Evolutionary conservation across 2,888 invertebrate species (phyloP).

Genomic region (Acronicta leporina): DNA sequence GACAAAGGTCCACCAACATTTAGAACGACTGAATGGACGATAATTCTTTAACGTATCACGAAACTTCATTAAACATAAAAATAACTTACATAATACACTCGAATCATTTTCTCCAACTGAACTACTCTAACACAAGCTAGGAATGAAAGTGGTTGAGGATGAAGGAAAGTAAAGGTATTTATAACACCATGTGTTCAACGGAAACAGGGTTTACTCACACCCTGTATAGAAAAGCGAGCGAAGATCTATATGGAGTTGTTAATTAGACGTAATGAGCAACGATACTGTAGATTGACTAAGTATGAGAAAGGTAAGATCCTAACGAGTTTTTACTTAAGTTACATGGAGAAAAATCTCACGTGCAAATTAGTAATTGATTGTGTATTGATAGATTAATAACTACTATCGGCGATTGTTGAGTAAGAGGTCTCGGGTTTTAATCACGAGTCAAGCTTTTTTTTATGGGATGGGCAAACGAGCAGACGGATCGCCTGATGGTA

Average conservation of each 20-base stretch:
- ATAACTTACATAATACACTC: constrained; percentile 71
- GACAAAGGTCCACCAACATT: too few relatives aligned
- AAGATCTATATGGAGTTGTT: constrained; percentile 62
- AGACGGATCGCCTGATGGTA: too few relatives aligned
- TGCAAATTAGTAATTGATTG: constrained; percentile 4
- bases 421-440: too few relatives aligned
- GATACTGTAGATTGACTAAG: not conserved
- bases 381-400: not conserved
- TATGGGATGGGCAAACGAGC: too few relatives aligned
- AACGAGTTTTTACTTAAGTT: too few relatives aligned
- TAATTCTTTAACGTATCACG: not conserved
- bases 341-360: not conserved
- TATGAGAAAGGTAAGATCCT: constrained; percentile 4
- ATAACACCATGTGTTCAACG: constrained; percentile 65
- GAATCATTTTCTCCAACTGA: constrained; percentile 65
- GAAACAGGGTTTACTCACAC: constrained; percentile 67
- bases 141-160: constrained; percentile 73
- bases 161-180: constrained; percentile 71
- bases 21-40: too few relatives aligned
- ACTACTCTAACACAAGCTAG: constrained; percentile 54
- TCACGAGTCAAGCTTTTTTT: too few relatives aligned
- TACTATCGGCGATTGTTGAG: too few relatives aligned
- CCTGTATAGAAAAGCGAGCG: constrained; percentile 68
- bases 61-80: constrained; percentile 9
- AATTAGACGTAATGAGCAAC: constrained; percentile 11